Conservation (phyloP, 2,113 vertebrate species). For the Lycaon pictus region DNA sequence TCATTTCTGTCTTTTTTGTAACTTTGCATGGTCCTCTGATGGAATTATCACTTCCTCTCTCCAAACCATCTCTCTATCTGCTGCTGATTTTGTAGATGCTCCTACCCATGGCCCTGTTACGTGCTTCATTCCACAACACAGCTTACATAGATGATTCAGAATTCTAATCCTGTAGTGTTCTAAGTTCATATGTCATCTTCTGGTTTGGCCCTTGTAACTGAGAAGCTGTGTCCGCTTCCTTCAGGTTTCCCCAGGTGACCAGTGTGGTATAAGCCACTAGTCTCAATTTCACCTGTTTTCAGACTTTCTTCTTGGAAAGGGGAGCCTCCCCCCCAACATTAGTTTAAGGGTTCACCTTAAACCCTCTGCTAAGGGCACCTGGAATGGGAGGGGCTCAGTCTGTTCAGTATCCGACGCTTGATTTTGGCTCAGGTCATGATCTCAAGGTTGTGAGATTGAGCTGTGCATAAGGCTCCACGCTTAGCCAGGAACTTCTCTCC, state of each 20-base stretch:
- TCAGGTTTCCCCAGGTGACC: background rate
- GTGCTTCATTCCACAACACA: background rate
- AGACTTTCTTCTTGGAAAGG: background rate
- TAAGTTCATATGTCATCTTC: background rate
- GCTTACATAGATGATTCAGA: background rate
- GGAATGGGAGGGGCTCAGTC: background rate
- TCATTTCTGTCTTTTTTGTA: background rate
- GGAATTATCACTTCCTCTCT: background rate
- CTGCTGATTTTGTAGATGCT: background rate
- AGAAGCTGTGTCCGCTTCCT: background rate
- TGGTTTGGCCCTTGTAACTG: background rate
- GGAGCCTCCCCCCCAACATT: background rate
- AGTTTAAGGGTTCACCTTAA: background rate
- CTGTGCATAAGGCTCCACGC: too few species aligned
- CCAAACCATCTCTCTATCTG: background rate
- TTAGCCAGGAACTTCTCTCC: background rate
- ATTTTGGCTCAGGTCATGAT: background rate
- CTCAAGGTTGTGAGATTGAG: background rate
- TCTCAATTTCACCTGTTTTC: slow-evolving; percentile 15
- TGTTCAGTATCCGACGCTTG: background rate
- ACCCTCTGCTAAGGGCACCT: background rate
- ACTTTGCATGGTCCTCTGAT: background rate
- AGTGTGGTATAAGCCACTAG: background rate
- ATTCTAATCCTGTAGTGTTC: background rate
- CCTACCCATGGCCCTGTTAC: background rate